Conservation (phyloP, 2,797 vertebrate genomes). For the Tadarida brasiliensis region DNA sequence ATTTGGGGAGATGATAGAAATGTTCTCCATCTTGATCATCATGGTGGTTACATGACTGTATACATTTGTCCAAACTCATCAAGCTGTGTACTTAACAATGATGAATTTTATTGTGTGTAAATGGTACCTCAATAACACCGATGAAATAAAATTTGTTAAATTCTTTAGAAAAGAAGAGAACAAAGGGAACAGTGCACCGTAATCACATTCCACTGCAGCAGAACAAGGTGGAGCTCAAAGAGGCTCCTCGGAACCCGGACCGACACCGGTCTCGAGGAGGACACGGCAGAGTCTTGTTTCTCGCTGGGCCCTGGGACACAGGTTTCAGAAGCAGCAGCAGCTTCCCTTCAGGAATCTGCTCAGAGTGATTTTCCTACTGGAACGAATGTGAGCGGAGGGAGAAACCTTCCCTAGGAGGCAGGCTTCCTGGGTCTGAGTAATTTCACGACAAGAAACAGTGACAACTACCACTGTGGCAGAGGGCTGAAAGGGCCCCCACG, state of each 20-base stretch:
- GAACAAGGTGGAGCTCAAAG: not conserved
- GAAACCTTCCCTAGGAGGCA: not conserved
- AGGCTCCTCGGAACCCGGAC: not conserved
- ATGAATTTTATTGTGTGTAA: not conserved
- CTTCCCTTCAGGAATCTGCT: not conserved
- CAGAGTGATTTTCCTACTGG: not conserved
- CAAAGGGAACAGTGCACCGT: not conserved
- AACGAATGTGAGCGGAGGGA: not conserved
- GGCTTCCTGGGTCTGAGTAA: not conserved
- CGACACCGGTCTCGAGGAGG: not conserved
- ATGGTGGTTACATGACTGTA: not conserved
- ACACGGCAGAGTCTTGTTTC: not conserved
- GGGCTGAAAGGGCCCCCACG: not conserved
- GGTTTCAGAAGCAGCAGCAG: not conserved
- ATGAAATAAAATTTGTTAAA: not conserved
- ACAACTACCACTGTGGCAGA: not conserved
- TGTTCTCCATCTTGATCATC: not conserved
- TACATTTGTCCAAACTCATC: constrained; percentile 3
- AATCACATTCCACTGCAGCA: not conserved
- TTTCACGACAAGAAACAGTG: not conserved
- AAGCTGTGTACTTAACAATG: not conserved
- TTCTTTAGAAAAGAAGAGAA: not conserved
- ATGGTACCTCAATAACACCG: not conserved
- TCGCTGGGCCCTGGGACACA: not conserved
- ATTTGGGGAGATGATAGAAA: not conserved